These are phyloP conservation scores for Typhlomys cinereus DNA, from an alignment of 2,113 vertebrate genomes.

Conservation along the genomic window DNA sequence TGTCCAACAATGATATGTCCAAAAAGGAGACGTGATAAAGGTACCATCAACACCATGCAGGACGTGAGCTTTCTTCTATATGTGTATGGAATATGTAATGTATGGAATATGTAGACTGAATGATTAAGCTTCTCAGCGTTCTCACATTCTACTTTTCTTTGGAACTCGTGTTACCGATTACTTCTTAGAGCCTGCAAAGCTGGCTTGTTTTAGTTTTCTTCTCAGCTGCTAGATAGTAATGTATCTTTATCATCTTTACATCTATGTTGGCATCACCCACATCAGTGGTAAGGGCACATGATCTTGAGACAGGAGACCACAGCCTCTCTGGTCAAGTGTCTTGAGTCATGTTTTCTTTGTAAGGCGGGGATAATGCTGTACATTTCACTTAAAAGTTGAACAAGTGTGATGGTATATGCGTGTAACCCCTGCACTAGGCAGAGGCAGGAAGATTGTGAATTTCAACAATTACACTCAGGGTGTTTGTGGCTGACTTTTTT, in stretches of 20 bases:
- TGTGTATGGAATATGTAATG: not conserved
- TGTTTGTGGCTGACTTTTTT: no score
- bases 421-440: no score
- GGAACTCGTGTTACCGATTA: not conserved
- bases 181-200: not conserved
- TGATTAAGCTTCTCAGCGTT: slow-evolving; percentile 8
- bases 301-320: not conserved
- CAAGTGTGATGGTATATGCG: no score
- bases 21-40: no score
- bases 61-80: no score
- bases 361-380: not conserved
- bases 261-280: no score
- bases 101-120: not conserved
- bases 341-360: not conserved
- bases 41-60: not conserved
- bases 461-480: no score
- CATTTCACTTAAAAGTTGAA: not conserved
- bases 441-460: no score
- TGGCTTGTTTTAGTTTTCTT: not conserved
- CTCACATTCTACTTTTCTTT: not conserved
- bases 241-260: no score
- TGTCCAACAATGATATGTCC: no score
- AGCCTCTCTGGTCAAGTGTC: not conserved
- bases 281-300: not conserved
- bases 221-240: no score